phyloP scores from a whole-genome alignment of 2,888 invertebrate genomes.

The Drosophila ezoana region DNA sequence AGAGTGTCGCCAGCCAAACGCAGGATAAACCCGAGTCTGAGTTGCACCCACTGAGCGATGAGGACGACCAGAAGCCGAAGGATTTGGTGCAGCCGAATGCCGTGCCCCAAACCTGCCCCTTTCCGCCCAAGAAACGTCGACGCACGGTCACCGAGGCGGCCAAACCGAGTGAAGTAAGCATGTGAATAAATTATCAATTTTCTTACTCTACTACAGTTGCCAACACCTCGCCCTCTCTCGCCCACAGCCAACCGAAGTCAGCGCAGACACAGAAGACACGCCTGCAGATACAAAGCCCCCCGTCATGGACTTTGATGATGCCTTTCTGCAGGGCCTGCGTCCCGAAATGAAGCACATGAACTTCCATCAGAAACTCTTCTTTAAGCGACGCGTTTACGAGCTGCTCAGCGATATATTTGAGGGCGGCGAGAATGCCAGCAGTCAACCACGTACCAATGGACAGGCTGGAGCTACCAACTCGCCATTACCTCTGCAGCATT shows the following conservation, averaged over 20 bases:
- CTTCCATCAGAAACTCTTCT: conserved; percentile 80
- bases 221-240: too few species aligned
- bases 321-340: conserved; percentile 78
- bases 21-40: conserved; percentile 35
- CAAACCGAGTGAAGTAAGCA: conserved; percentile 29
- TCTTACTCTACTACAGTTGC: neutral
- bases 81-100: conserved; percentile 7
- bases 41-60: conserved; percentile 40
- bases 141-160: conserved; percentile 22
- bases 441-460: conserved; percentile 34
- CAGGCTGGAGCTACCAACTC: conserved; percentile 13
- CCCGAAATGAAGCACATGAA: conserved; percentile 83
- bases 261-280: conserved; percentile 8
- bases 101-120: conserved; percentile 21
- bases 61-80: conserved; percentile 40
- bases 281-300: conserved; percentile 9
- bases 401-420: conserved; percentile 79
- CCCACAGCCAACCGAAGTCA: conserved; percentile 11
- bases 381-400: conserved; percentile 81
- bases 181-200: neutral
- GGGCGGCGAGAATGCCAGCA: neutral
- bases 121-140: conserved; percentile 58
- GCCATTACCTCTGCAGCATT: conserved; percentile 36
- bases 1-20: conserved; percentile 34
- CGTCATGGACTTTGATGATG: conserved; percentile 70